These are phyloP conservation scores for Cyanoramphus novaezelandiae DNA, from an alignment of 2,113 vertebrate species.

Conservation along the genomic window DNA sequence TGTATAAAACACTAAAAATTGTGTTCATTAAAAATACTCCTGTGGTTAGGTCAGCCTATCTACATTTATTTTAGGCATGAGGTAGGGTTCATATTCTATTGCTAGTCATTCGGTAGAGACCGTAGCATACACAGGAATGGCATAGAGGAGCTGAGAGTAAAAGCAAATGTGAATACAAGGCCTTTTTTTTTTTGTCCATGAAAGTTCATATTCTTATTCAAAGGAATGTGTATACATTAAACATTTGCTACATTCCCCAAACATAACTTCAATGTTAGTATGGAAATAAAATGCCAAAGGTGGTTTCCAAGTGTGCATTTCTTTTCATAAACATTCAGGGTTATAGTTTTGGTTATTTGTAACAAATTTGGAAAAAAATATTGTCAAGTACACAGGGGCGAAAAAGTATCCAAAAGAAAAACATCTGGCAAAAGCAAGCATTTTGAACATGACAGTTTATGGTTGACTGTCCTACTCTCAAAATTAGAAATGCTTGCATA, in stretches of 20 bases:
- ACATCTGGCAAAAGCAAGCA: slow-evolving; percentile 38
- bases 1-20: slow-evolving; percentile 35
- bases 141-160: not conserved
- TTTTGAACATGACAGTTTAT: not conserved
- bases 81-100: not conserved
- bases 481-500: not conserved
- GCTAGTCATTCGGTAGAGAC: not conserved
- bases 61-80: slow-evolving; percentile 42
- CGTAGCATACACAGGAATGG: not conserved
- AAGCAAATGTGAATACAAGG: not conserved
- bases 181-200: slow-evolving; percentile 21
- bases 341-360: not conserved
- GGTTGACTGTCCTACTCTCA: not conserved
- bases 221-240: slow-evolving; percentile 9
- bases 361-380: slow-evolving; percentile 17
- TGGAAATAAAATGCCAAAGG: slow-evolving; percentile 50
- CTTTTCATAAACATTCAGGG: slow-evolving; percentile 47
- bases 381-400: slow-evolving; percentile 2
- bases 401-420: slow-evolving; percentile 48
- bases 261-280: slow-evolving; percentile 4
- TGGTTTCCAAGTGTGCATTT: slow-evolving; percentile 17
- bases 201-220: slow-evolving; percentile 34
- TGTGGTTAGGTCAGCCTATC: slow-evolving; percentile 35
- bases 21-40: slow-evolving; percentile 39
- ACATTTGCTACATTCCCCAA: slow-evolving; percentile 9